Evolutionary conservation across 2,113 vertebrate genomes (phyloP).

Genomic region (Ia io): DNA sequence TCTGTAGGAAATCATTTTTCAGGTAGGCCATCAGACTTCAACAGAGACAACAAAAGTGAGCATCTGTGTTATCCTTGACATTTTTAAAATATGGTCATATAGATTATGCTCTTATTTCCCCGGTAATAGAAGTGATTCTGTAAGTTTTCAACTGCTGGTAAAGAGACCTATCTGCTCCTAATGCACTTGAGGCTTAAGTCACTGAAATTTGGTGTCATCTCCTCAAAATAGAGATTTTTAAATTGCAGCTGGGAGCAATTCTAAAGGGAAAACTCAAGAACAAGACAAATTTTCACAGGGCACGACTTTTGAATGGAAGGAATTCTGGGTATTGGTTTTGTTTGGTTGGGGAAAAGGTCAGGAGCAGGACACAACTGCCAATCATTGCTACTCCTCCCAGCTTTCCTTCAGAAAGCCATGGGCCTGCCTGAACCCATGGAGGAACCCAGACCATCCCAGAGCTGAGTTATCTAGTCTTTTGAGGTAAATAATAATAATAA

Average conservation of each 20-base stretch:
- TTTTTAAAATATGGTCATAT: neutral
- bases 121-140: neutral
- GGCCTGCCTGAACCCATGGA: neutral
- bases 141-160: neutral
- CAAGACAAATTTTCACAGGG: neutral
- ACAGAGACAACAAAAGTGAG: neutral
- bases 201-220: neutral
- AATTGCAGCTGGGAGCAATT: neutral
- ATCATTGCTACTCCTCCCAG: neutral
- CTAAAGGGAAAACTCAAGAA: neutral
- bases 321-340: neutral
- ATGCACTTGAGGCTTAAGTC: neutral
- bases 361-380: neutral
- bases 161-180: neutral
- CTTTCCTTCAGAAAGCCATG: neutral
- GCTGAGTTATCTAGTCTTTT: neutral
- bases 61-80: neutral
- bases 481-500: too few species aligned
- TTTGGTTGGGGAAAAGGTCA: neutral
- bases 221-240: neutral
- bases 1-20: slow-evolving; percentile 66
- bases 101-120: neutral
- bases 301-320: neutral
- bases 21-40: slow-evolving; percentile 48
- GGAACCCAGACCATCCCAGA: neutral